Evolutionary conservation across 2,113 vertebrate genomes (phyloP).

Genomic region (Ovis canadensis): DNA sequence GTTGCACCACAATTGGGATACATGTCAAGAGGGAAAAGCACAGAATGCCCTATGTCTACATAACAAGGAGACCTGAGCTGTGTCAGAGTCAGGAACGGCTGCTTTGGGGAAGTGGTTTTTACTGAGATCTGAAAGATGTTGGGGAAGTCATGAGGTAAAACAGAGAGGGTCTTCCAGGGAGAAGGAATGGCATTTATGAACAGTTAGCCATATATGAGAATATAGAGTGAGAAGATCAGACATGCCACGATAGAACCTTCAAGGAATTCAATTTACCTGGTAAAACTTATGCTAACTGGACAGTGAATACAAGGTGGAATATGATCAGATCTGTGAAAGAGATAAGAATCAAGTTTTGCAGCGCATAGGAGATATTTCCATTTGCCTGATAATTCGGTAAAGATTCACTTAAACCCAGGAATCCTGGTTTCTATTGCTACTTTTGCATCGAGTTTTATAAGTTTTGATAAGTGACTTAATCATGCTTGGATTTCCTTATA

Average conservation of each 20-base stretch:
- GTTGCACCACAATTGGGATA: neutral
- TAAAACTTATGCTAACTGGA: neutral
- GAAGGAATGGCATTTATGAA: neutral
- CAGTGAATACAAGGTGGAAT: neutral
- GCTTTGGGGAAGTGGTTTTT: neutral
- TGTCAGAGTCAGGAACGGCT: neutral
- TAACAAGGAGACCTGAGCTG: neutral
- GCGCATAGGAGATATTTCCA: neutral
- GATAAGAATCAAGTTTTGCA: neutral
- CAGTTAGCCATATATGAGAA: neutral
- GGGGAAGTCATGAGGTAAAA: accelerated
- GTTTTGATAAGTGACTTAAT: neutral
- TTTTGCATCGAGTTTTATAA: neutral
- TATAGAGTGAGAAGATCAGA: neutral
- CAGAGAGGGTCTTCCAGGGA: neutral
- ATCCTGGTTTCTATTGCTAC: neutral
- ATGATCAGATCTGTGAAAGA: neutral
- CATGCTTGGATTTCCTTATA: neutral
- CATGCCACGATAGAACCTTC: neutral
- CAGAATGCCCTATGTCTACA: neutral
- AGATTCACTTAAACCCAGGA: neutral
- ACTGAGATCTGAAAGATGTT: neutral
- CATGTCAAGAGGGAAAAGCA: accelerated
- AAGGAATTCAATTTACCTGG: neutral
- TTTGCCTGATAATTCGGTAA: neutral